A percentile compares a stretch with the other conserved stretches of the same genome.
Evolutionary conservation across 2,888 invertebrate genomes (phyloP).

Genomic region (Catotricha subobsoleta): DNA sequence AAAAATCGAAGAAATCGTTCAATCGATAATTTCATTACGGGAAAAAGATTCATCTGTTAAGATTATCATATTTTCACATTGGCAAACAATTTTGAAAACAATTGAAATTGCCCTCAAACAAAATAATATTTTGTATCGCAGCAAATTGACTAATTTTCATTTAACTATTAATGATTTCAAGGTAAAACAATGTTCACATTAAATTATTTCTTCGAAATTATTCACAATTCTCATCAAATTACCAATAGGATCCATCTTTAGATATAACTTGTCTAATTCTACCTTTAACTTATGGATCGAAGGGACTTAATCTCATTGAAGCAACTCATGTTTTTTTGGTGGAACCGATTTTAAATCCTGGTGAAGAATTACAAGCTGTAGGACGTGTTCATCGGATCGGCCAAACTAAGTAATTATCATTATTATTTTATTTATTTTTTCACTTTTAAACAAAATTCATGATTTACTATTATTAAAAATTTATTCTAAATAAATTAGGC

Average conservation of each 20-base stretch:
- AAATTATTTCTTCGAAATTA: conserved; percentile 1
- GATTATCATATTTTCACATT: conserved; percentile 52
- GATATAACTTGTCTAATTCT: conserved; percentile 42
- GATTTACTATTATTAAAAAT: background rate
- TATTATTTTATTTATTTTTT: background rate
- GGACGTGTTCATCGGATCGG: conserved; percentile 64
- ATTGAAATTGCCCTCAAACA: conserved; percentile 11
- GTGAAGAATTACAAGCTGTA: conserved; percentile 57
- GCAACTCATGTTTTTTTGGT: conserved; percentile 59
- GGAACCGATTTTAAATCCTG: conserved; percentile 54
- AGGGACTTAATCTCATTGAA: conserved; percentile 61
- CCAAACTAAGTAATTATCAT: conserved; percentile 40
- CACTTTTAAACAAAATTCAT: background rate
- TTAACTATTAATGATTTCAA: conserved; percentile 1
- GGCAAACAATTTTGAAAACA: conserved; percentile 23
- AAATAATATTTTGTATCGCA: conserved; percentile 1
- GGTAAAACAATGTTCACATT: background rate
- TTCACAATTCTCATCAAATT: conserved; percentile 7
- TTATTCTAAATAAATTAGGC: conserved; percentile 15
- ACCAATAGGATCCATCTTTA: conserved; percentile 23
- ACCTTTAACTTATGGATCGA: conserved; percentile 47
- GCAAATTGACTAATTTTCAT: conserved; percentile 1
- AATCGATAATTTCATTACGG: conserved; percentile 36
- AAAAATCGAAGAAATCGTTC: conserved; percentile 46
- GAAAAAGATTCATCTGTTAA: conserved; percentile 38